phyloP scores from a whole-genome alignment of 2,797 vertebrate species.

The Tolypeutes matacus region DNA sequence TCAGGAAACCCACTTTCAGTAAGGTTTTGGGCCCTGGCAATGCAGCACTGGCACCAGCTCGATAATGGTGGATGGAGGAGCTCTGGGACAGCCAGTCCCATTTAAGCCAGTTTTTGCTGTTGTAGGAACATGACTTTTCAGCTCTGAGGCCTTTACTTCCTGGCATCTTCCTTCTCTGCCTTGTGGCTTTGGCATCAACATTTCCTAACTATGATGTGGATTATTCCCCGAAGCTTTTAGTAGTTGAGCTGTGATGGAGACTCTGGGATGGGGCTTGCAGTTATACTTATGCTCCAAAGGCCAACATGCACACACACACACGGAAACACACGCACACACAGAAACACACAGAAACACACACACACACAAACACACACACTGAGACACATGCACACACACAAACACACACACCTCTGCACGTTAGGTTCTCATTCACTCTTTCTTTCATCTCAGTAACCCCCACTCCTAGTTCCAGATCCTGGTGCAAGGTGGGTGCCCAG shows the following conservation, averaged over 20 bases:
- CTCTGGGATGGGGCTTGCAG: neutral
- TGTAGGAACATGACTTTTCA: too few relatives aligned
- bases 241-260: neutral
- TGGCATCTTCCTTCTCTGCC: neutral
- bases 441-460: neutral
- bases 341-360: too few relatives aligned
- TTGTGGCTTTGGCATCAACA: neutral
- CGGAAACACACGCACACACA: too few relatives aligned
- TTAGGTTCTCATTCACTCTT: neutral
- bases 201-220: neutral
- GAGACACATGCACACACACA: neutral
- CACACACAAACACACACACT: too few relatives aligned
- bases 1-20: neutral
- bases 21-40: neutral
- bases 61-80: neutral
- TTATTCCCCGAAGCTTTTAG: neutral
- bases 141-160: neutral
- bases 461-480: neutral
- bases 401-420: neutral
- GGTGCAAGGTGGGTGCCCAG: neutral
- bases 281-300: neutral
- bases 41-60: neutral
- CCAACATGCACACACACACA: rapidly evolving
- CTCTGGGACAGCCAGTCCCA: neutral
- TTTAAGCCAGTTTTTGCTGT: too few relatives aligned